Base-by-base conservation (phyloP, 2,888 invertebrate species). In the Cyclophora punctaria region DNA sequence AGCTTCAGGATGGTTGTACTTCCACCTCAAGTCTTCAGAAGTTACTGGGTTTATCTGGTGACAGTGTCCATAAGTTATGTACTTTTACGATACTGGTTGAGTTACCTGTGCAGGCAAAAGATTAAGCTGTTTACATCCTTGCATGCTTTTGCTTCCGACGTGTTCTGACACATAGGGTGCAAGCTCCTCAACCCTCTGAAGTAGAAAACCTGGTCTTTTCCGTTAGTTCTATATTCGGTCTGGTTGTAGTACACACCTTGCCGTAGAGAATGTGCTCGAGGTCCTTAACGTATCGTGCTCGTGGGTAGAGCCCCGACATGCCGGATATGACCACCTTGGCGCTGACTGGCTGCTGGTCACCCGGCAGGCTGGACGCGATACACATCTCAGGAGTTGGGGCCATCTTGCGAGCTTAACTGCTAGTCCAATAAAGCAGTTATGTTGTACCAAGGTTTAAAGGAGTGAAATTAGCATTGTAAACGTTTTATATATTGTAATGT, bases 21-120 rank as follows among this genome's bases (percentile, higher is more conserved):
- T 45, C 73, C 73, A 75, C 3, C 73, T 67, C 45, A 90, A 73
- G 50, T 89, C 86, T 60, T 91, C 91, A 33, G 88, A 90, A 5
- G 91, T 91, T 43, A 63, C 46, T 35, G 63, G 60, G 41, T 63
- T 62, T 41, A 56, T 34, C 63, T 63, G 34, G 20, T 20, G 20
- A 20, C 45, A 4, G 34, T 48, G 46, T 35, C 20, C 20, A 20
- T 20, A 20, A 1, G 20, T 20, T 20, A 20, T 20, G 20, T 20
- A 20, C 20, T 20, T 20, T 1, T 20, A 20, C 20, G 20, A 20
- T 20, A n/a, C n/a, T n/a, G n/a, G n/a, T n/a, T n/a, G n/a, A n/a
- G n/a, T n/a, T n/a, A n/a, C n/a, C n/a, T n/a, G n/a, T n/a, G n/a
- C n/a, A n/a, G n/a, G n/a, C n/a, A n/a, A n/a, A n/a, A n/a, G n/a